Evolutionary conservation across 2,888 invertebrate genomes (phyloP).

Genomic region (Drosophila neonasuta): DNA sequence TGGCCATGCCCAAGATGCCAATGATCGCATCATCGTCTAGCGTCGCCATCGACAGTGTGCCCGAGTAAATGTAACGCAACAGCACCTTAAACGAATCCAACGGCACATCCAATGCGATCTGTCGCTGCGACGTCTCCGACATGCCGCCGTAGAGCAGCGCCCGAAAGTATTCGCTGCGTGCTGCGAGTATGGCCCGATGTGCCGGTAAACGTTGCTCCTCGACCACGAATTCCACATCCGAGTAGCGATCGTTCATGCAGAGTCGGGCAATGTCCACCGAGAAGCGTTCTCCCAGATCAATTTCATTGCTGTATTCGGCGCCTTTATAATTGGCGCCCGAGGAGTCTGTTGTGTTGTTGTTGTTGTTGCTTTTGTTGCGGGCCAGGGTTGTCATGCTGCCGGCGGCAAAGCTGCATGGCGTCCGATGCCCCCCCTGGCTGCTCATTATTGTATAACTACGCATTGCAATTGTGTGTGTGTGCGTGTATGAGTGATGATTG

Average conservation of each 20-base stretch:
- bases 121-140: conserved; percentile 88
- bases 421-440: conserved; percentile 81
- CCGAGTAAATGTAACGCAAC: conserved; percentile 97
- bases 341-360: conserved; percentile 69
- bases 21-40: conserved; percentile 87
- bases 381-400: conserved; percentile 33
- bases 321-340: conserved; percentile 4
- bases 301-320: conserved; percentile 83
- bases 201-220: conserved; percentile 85
- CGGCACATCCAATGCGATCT: conserved; percentile 93
- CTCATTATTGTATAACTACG: conserved; percentile 75
- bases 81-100: conserved; percentile 93
- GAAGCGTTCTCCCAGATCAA: conserved; percentile 86
- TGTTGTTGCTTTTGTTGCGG: conserved; percentile 80
- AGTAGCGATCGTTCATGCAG: conserved; percentile 93
- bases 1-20: conserved; percentile 92
- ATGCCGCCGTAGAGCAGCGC: conserved; percentile 91
- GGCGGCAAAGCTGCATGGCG: conserved; percentile 81
- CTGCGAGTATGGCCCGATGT: conserved; percentile 91
- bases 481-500: not conserved
- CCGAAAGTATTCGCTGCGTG: conserved; percentile 97
- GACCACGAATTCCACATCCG: conserved; percentile 94
- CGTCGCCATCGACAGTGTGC: conserved; percentile 87
- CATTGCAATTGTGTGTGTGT: not conserved
- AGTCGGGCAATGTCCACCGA: conserved; percentile 93